Evolutionary conservation across 2,113 vertebrate species (phyloP).

Genomic region (Amphiprion percula): DNA sequence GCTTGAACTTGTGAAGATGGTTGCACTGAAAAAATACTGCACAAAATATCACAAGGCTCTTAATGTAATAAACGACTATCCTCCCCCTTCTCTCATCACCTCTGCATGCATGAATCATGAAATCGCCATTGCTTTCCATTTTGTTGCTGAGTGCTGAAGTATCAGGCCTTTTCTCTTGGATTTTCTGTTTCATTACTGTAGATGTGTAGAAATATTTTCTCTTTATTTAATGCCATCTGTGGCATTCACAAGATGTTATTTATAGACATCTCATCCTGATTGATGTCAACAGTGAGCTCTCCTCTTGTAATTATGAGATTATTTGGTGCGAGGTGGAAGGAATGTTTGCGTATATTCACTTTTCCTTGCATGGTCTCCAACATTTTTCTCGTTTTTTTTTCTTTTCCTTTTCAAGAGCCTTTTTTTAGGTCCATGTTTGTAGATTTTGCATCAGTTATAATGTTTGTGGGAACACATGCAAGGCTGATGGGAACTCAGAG

Average conservation of each 20-base stretch:
- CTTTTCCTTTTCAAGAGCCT: not conserved
- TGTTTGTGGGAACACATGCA: slow-evolving; percentile 81
- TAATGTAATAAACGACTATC: slow-evolving; percentile 48
- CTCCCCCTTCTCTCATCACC: slow-evolving; percentile 60
- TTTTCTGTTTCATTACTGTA: slow-evolving; percentile 4
- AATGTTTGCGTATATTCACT: slow-evolving; percentile 14
- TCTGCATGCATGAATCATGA: slow-evolving; percentile 68
- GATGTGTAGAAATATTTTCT: slow-evolving; percentile 15
- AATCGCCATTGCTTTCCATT: slow-evolving; percentile 45
- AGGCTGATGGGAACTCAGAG: slow-evolving; percentile 82
- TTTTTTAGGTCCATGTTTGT: slow-evolving; percentile 57
- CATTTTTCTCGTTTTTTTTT: slow-evolving; percentile 13
- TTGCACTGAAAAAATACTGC: slow-evolving; percentile 51
- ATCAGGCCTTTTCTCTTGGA: not conserved
- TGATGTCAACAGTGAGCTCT: slow-evolving; percentile 45
- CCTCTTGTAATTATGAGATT: slow-evolving; percentile 25
- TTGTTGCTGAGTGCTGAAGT: slow-evolving; percentile 57
- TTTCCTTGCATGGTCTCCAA: not conserved
- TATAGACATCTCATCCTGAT: slow-evolving; percentile 39
- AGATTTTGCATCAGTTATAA: slow-evolving; percentile 74
- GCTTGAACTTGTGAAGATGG: slow-evolving; percentile 49
- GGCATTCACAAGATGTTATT: slow-evolving; percentile 52
- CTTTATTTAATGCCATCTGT: not conserved
- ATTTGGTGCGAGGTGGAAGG: slow-evolving; percentile 30
- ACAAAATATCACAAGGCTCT: slow-evolving; percentile 52